Conservation (phyloP, 2,797 vertebrate species). For the Phalanger gymnotis region DNA sequence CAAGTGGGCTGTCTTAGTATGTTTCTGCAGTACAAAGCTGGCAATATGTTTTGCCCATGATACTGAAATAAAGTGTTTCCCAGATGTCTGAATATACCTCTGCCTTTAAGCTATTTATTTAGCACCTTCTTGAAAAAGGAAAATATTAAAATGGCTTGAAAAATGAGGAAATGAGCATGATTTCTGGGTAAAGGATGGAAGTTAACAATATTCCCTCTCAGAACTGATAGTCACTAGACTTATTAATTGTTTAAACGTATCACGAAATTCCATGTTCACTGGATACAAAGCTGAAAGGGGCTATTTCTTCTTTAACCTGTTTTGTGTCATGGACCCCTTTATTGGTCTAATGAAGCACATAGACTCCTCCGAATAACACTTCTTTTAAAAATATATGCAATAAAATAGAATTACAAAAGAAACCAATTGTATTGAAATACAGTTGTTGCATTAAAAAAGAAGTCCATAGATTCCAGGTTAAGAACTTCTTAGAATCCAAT, state of each 20-base stretch:
- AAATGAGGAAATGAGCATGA: constrained; percentile 12
- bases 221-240: neutral
- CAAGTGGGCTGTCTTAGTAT: neutral
- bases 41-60: neutral
- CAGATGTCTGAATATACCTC: neutral
- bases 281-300: neutral
- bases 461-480: neutral
- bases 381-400: neutral
- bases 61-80: neutral
- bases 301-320: neutral
- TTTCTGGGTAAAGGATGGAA: constrained; percentile 30
- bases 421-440: neutral
- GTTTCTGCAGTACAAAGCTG: neutral
- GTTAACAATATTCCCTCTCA: neutral
- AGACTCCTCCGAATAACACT: neutral
- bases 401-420: neutral
- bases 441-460: neutral
- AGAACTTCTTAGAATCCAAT: neutral
- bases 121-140: neutral
- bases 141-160: constrained; percentile 47
- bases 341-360: neutral
- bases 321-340: neutral
- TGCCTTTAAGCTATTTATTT: neutral
- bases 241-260: constrained; percentile 26
- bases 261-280: neutral